These are phyloP conservation scores for Hylaea fasciaria DNA, from an alignment of 2,888 invertebrate genomes.

Conservation along the genomic window DNA sequence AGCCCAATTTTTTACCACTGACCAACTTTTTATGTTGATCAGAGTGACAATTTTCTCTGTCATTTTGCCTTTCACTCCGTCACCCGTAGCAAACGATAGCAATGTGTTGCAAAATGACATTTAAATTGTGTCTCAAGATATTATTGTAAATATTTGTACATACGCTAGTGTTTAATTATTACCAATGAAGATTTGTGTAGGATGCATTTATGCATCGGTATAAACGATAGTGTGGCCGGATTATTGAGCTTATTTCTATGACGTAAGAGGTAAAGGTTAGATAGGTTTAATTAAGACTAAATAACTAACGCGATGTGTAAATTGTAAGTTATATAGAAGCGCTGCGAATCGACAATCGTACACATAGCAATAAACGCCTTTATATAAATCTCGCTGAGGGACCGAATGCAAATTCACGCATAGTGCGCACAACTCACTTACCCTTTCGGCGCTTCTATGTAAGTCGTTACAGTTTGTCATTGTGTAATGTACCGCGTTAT, in stretches of 20 bases:
- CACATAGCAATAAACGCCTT: neutral
- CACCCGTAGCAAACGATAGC: constrained; percentile 31
- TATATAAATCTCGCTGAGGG: neutral
- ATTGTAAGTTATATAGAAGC: constrained; percentile 8
- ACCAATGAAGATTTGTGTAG: constrained; percentile 72
- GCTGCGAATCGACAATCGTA: neutral
- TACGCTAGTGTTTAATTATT: constrained; percentile 62
- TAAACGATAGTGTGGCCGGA: constrained; percentile 63
- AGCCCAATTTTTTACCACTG: constrained; percentile 19
- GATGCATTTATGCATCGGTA: constrained; percentile 69
- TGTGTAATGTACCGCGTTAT: constrained; percentile 40
- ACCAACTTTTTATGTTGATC: constrained; percentile 23
- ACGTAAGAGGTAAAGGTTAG: constrained; percentile 37
- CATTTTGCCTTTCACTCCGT: constrained; percentile 35
- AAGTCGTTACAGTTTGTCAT: constrained; percentile 10
- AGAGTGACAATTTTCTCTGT: constrained; percentile 29
- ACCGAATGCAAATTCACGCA: neutral
- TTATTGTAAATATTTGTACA: constrained; percentile 69
- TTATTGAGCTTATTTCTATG: constrained; percentile 41
- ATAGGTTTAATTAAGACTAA: constrained; percentile 46
- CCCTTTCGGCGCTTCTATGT: constrained; percentile 15
- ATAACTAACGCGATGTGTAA: constrained; percentile 13
- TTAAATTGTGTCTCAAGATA: constrained; percentile 63
- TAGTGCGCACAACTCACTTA: neutral
- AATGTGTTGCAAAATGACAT: constrained; percentile 61